Evolutionary conservation across 1,140 invertebrate genomes (phyloP).

Genomic region (Brachionus manjavacas): DNA sequence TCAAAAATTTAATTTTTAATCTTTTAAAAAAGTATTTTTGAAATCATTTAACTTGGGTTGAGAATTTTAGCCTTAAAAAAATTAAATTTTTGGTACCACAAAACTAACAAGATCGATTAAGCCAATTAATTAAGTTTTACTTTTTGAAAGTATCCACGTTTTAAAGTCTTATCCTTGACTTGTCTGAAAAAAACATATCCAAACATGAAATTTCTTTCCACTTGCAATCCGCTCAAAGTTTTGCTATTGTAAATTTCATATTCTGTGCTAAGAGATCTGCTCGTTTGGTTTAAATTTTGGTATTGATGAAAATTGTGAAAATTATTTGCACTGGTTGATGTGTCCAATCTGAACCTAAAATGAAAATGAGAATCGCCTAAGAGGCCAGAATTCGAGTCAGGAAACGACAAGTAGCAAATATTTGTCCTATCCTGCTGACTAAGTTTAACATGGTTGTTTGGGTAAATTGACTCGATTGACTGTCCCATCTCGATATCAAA

Average conservation of each 20-base stretch:
- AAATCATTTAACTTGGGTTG: too few relatives aligned
- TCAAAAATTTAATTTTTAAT: too few relatives aligned
- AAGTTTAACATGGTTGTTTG: constrained; percentile 67
- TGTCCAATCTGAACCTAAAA: constrained; percentile 67
- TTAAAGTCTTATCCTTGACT: constrained; percentile 84
- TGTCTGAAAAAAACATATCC: constrained; percentile 97
- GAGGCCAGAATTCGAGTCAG: constrained; percentile 83
- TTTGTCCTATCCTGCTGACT: constrained; percentile 89
- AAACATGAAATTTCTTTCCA: constrained; percentile 63
- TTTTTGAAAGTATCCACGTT: constrained; percentile 93
- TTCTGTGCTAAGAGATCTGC: background rate
- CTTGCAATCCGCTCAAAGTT: constrained; percentile 47
- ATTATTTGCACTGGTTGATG: background rate
- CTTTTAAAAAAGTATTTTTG: too few relatives aligned
- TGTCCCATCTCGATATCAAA: constrained; percentile 97
- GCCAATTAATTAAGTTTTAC: background rate
- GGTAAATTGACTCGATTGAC: constrained; percentile 87
- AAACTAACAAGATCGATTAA: background rate
- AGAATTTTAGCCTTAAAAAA: too few relatives aligned
- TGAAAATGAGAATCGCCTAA: constrained; percentile 97
- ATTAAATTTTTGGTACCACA: too few relatives aligned
- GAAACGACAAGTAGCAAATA: constrained; percentile 95
- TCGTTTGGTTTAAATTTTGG: constrained; percentile 24
- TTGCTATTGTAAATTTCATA: constrained; percentile 42
- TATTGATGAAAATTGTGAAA: constrained; percentile 23